Base-by-base conservation (phyloP, 2,113 vertebrate genomes). In the Equus przewalskii region DNA sequence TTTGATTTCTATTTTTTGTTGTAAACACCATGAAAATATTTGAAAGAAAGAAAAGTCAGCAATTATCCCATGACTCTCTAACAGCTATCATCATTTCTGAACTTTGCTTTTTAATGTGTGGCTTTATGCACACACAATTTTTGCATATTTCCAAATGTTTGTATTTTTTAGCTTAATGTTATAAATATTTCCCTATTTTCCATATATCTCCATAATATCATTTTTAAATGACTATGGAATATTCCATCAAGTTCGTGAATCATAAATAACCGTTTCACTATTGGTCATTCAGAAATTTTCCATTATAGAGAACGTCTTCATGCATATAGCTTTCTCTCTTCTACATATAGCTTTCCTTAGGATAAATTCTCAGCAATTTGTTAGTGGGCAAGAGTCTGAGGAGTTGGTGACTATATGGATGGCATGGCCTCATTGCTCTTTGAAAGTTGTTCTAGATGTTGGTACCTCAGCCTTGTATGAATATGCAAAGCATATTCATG, bases 1-100 rank as follows among this genome's bases (percentile, higher is more conserved):
- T 78, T 95, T 67, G n/a, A 89, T 85, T 78, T 76, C 28, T 94
- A 18, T 60, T 88, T 67, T 80, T 95, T 64, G 3, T 81, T 85
- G 22, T 92, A 92, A 97, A 69, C 22, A 65, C 72, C 54, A 89
- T 94, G 67, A 64, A 91, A 75, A 84, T 84, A 80, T 65, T 22
- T 84, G 14, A 14, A 93, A 91, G n/a, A 28, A 62, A 73, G 80
- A 54, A 78, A 88, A 18, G 28, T 64, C 49, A 91, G 14, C 46
- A 41, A 8, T 93, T 91, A 75, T 70, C 14, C n/a, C 18, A 33
- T 78, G n/a, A 87, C 24, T 84, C 44, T 94, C 6, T 79, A 70
- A 67, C 36, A 60, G 7, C 64, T 91, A 18, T 64, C 49, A 49
- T 51, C 49, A 75, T 72, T 93, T 83, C 64, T 49, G 19, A 41